Base-by-base conservation (phyloP, 2,797 vertebrate genomes). In the Anguilla obscura region DNA sequence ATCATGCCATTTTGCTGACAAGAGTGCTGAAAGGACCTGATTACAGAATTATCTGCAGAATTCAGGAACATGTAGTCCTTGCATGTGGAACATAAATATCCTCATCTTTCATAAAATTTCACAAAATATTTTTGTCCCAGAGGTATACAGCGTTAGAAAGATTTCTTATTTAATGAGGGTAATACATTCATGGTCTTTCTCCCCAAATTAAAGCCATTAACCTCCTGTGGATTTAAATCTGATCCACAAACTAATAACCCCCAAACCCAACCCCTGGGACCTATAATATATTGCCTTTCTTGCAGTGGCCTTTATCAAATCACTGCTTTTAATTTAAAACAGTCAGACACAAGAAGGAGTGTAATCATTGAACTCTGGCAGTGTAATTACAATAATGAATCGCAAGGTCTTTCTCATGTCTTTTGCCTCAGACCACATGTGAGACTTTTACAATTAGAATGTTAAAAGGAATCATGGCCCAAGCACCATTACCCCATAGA, bases 331-430 rank as follows among this genome's bases (percentile, higher is more conserved):
- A 80, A 80, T 48, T 50, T 82, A 50, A 82, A 82, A 50, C 79
- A 48, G 24, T 50, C 40, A 48, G 45, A 82, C 79, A 33, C 45
- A 82, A 82, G 45, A 9, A 50, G 16, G 79, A 82, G 40, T 24
- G 45, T 82, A n/a, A 48, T 50, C 54, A 58, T 58, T 33, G 84
- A 85, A 60, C 52, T 21, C 84, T 56, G 16, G 56, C 84, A 85
- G 33, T 85, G 52, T 85, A 85, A 85, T 85, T 85, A 85, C 50
- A 85, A 40, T 85, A 85, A 85, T 85, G 84, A 85, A 56, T 85
- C 4, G 54, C 54, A 36, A 60, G 84, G 84, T 50, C 40, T 48
- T 21, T 58, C 50, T 85, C 54, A 36, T 63, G 33, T 56, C 84
- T 45, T 82, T 82, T 82, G 5, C 79, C 79, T 50, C 79, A 82